These are phyloP conservation scores for Bostrychus sinensis DNA, from an alignment of 2,113 vertebrate genomes.

Conservation along the genomic window DNA sequence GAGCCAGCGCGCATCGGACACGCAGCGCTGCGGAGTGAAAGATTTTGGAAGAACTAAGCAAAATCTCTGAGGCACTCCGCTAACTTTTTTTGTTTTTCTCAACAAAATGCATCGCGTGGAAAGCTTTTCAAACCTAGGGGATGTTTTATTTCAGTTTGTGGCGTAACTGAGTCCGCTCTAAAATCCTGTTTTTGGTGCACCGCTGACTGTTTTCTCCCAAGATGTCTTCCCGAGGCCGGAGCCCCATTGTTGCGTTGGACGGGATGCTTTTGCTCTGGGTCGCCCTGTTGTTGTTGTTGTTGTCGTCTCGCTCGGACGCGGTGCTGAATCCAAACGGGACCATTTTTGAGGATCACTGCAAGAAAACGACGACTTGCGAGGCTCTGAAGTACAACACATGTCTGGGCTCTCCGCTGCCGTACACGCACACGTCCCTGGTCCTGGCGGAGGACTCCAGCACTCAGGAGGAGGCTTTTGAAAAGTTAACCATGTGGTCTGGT, in stretches of 20 bases:
- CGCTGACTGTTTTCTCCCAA: constrained; percentile 63
- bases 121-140: constrained; percentile 11
- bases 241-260: constrained; percentile 75
- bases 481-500: constrained; percentile 94
- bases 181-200: constrained; percentile 12
- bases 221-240: constrained; percentile 78
- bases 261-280: constrained; percentile 74
- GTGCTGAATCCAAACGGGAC: constrained; percentile 73
- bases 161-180: not conserved
- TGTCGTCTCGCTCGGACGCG: constrained; percentile 38
- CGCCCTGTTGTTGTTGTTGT: constrained; percentile 23
- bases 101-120: constrained; percentile 48
- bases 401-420: constrained; percentile 89
- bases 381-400: constrained; percentile 85
- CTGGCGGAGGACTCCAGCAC: constrained; percentile 89
- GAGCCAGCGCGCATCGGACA: constrained; percentile 36
- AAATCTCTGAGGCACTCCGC: constrained; percentile 37
- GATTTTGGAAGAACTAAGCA: constrained; percentile 48
- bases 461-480: constrained; percentile 89
- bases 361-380: constrained; percentile 86
- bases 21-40: constrained; percentile 38
- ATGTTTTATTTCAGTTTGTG: constrained; percentile 1
- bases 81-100: constrained; percentile 11
- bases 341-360: constrained; percentile 82
- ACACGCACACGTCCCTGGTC: constrained; percentile 87